A percentile compares a stretch with the other conserved stretches of the same genome.
Evolutionary conservation across 2,113 vertebrate genomes (phyloP).

Genomic region (Calyptomena viridis): DNA sequence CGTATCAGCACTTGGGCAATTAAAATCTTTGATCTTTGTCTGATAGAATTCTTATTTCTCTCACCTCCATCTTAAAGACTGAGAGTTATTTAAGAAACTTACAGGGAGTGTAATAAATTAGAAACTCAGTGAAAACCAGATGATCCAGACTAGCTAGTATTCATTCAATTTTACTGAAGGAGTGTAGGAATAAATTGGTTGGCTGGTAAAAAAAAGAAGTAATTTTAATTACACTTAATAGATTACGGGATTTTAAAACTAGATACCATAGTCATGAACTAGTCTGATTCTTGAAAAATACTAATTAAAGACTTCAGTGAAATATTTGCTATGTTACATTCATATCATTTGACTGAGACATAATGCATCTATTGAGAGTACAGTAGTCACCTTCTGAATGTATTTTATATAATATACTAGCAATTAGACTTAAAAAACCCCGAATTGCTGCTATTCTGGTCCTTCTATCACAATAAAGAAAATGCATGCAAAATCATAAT

Average conservation of each 20-base stretch:
- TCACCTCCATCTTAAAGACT: neutral
- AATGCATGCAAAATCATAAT: neutral
- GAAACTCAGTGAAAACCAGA: neutral
- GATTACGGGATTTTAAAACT: neutral
- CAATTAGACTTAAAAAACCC: neutral
- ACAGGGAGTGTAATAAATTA: neutral
- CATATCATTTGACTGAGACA: accelerated
- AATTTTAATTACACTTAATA: neutral
- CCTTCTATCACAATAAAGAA: neutral
- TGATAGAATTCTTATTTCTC: neutral
- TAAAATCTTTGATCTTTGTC: neutral
- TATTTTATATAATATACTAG: neutral
- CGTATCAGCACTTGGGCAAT: neutral
- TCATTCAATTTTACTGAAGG: neutral
- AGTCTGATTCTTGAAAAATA: neutral
- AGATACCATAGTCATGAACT: neutral
- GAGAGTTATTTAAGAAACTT: neutral
- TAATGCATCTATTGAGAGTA: neutral
- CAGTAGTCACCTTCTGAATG: neutral
- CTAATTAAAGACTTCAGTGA: neutral
- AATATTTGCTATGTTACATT: neutral
- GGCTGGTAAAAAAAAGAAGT: neutral
- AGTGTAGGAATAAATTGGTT: neutral
- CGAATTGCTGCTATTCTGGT: neutral
- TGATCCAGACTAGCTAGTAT: neutral